These are phyloP conservation scores for Episyrphus balteatus DNA, from an alignment of 1,140 invertebrate genomes.

Conservation along the genomic window DNA sequence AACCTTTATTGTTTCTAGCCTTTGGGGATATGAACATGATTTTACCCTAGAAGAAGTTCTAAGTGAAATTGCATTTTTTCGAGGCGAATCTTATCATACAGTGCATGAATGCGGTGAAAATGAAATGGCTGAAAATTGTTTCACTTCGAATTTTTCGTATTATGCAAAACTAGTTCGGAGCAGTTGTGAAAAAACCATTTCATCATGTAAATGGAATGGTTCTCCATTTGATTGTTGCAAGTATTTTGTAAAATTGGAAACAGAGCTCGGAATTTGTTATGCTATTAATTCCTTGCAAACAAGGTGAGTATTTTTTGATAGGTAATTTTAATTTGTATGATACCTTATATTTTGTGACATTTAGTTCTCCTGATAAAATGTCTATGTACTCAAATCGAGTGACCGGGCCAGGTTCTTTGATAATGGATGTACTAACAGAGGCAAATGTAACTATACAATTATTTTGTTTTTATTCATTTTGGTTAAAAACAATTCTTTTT, in stretches of 20 bases:
- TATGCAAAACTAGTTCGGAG: constrained; percentile 47
- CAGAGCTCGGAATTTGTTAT: constrained; percentile 53
- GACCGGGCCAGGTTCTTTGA: constrained; percentile 44
- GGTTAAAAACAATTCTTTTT: background rate
- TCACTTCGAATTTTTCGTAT: constrained; percentile 43
- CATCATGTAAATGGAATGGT: constrained; percentile 50
- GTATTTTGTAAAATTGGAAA: constrained; percentile 50
- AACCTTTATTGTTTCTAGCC: constrained; percentile 25
- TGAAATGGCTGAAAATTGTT: constrained; percentile 40
- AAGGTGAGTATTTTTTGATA: constrained; percentile 11
- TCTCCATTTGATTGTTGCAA: constrained; percentile 51
- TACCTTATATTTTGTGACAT: constrained; percentile 1
- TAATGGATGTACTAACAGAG: constrained; percentile 43
- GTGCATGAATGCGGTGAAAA: constrained; percentile 46
- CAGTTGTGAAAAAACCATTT: constrained; percentile 44
- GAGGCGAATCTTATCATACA: constrained; percentile 52
- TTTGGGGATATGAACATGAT: constrained; percentile 51
- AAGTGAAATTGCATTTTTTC: constrained; percentile 53
- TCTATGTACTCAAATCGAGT: constrained; percentile 39
- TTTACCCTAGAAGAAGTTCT: constrained; percentile 56
- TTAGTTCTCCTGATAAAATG: constrained; percentile 8
- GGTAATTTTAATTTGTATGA: background rate
- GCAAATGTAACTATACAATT: constrained; percentile 37
- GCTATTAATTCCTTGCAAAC: constrained; percentile 51
- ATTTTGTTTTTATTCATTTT: background rate